Percentiles rank a stretch among this genome's conserved stretches.
Conservation (phyloP, 1,140 invertebrate species). For the Conus betulinus region DNA sequence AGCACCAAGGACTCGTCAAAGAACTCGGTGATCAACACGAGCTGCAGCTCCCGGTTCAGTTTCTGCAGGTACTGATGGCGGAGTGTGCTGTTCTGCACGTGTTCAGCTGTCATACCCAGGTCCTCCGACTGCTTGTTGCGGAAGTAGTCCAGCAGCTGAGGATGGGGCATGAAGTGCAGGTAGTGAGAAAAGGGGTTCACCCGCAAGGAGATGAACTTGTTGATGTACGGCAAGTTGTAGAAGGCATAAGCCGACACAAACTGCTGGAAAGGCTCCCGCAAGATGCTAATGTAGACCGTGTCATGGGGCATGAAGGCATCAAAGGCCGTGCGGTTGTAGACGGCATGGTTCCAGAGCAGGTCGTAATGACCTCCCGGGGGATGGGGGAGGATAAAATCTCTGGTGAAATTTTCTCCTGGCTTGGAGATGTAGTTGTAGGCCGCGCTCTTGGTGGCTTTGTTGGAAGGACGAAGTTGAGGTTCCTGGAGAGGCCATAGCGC, state of each 20-base stretch:
- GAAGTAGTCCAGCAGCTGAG: conserved; percentile 39
- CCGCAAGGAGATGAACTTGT: not conserved
- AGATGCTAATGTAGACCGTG: conserved; percentile 61
- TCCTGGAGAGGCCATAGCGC: conserved; percentile 41
- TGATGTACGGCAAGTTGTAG: conserved; percentile 47
- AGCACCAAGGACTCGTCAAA: conserved; percentile 69
- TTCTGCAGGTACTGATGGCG: conserved; percentile 54
- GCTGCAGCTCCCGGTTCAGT: conserved; percentile 58
- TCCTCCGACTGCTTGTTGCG: conserved; percentile 65
- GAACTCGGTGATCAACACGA: conserved; percentile 67
- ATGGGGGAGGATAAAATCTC: conserved; percentile 33
- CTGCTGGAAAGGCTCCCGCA: conserved; percentile 63
- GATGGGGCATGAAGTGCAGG: not conserved
- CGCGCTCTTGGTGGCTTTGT: conserved; percentile 23
- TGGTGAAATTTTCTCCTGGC: conserved; percentile 36
- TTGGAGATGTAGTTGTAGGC: conserved; percentile 43
- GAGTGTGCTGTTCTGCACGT: conserved; percentile 45
- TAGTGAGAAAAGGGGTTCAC: not conserved
- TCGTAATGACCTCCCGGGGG: conserved; percentile 49
- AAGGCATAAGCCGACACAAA: conserved; percentile 61
- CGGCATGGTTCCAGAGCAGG: conserved; percentile 60
- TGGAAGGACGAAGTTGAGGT: conserved; percentile 48
- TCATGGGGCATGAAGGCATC: conserved; percentile 54
- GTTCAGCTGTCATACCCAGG: conserved; percentile 52
- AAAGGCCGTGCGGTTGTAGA: conserved; percentile 54